phyloP scores from a whole-genome alignment of 2,113 vertebrate species.

The Sinocyclocheilus rhinocerous region DNA sequence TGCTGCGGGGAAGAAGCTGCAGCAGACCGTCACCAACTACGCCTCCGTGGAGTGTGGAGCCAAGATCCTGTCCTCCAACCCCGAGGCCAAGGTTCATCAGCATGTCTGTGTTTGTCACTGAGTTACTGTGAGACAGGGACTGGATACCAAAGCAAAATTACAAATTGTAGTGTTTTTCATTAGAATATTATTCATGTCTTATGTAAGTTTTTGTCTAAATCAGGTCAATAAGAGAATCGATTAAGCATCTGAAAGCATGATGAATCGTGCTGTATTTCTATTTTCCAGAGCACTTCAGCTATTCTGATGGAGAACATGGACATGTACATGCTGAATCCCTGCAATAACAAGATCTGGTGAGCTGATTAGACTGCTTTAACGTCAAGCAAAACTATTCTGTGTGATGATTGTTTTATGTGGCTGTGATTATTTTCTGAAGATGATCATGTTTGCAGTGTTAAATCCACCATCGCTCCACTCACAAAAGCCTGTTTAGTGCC shows the following conservation, averaged over 20 bases:
- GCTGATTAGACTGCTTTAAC: background rate
- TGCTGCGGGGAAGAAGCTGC: slow-evolving; percentile 83
- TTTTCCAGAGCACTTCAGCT: slow-evolving; percentile 89
- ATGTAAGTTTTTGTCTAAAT: too few relatives aligned
- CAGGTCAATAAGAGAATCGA: too few relatives aligned
- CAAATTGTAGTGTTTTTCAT: too few relatives aligned
- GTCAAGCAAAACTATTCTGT: background rate
- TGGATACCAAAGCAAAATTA: too few relatives aligned
- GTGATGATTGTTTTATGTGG: background rate
- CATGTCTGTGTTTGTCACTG: too few relatives aligned
- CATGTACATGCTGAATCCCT: slow-evolving; percentile 97
- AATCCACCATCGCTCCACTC: too few relatives aligned
- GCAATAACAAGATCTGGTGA: slow-evolving; percentile 98
- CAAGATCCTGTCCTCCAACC: slow-evolving; percentile 93
- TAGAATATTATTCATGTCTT: too few relatives aligned
- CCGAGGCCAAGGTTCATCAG: slow-evolving; percentile 89
- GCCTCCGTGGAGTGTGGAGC: slow-evolving; percentile 99
- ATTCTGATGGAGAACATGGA: slow-evolving; percentile 98
- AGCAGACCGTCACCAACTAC: slow-evolving; percentile 98
- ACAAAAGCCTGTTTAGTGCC: too few relatives aligned
- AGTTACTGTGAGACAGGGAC: too few relatives aligned
- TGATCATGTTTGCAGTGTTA: background rate
- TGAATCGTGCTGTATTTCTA: background rate
- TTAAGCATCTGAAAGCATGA: too few relatives aligned
- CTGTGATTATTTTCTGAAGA: background rate